Evolutionary conservation across 1,140 invertebrate species (phyloP).

Genomic region (Euura lappo): DNA sequence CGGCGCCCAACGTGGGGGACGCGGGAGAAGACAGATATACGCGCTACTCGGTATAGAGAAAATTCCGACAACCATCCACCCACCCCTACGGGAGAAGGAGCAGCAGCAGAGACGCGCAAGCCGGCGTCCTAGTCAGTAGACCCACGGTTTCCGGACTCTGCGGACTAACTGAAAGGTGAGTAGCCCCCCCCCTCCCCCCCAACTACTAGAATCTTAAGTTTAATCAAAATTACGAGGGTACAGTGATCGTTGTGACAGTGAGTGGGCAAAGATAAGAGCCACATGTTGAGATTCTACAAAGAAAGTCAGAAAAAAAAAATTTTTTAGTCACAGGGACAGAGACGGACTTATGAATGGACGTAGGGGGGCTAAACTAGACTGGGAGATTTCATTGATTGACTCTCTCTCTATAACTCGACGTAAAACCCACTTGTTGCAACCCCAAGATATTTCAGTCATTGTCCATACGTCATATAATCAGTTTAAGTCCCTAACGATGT

Average conservation of each 20-base stretch:
- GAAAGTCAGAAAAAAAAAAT: too few relatives aligned
- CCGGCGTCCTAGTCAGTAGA: conserved; percentile 35
- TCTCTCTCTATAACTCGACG: too few relatives aligned
- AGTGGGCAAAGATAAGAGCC: too few relatives aligned
- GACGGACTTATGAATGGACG: not conserved
- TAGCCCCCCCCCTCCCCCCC: conserved; percentile 3
- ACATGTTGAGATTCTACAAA: too few relatives aligned
- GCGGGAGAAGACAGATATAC: conserved; percentile 15
- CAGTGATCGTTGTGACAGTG: not conserved
- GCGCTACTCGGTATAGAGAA: conserved; percentile 19
- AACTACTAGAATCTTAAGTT: not conserved
- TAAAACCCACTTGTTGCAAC: too few relatives aligned
- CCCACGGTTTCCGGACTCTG: conserved; percentile 42
- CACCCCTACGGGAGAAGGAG: conserved; percentile 23
- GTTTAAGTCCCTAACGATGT: too few relatives aligned
- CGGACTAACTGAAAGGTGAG: conserved; percentile 39
- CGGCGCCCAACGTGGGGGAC: conserved; percentile 22
- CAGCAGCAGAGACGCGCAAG: conserved; percentile 27
- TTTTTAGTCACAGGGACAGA: not conserved
- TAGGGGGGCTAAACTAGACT: not conserved
- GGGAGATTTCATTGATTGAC: too few relatives aligned
- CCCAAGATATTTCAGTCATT: too few relatives aligned
- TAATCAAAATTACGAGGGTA: not conserved
- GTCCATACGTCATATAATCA: too few relatives aligned
- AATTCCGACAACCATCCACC: conserved; percentile 24